phyloP scores from a whole-genome alignment of 2,888 invertebrate species.

The Shargacucullia verbasci region DNA sequence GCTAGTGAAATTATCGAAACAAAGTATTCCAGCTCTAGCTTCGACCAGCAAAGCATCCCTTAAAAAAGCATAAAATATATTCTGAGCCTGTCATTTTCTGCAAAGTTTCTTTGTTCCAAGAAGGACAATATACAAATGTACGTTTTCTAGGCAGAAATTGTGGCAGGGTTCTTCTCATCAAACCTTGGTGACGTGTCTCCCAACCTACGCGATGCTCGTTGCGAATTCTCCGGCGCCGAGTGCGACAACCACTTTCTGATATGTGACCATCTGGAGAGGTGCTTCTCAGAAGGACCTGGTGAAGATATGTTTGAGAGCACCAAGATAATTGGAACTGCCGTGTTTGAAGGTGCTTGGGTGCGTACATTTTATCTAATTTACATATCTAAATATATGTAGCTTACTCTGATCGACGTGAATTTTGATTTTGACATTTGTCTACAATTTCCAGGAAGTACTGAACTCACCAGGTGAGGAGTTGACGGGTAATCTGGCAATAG shows the following conservation, averaged over 20 bases:
- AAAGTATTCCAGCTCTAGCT: too few relatives aligned
- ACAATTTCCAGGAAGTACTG: constrained; percentile 88
- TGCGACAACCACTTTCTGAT: constrained; percentile 92
- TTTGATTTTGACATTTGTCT: too few relatives aligned
- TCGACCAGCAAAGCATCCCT: too few relatives aligned
- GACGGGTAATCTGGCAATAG: constrained; percentile 90
- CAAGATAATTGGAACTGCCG: constrained; percentile 92
- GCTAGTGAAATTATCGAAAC: too few relatives aligned
- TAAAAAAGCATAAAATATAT: too few relatives aligned
- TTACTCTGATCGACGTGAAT: too few relatives aligned
- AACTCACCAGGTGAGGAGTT: constrained; percentile 86
- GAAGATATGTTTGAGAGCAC: constrained; percentile 95
- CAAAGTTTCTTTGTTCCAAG: too few relatives aligned
- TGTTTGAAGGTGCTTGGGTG: constrained; percentile 91
- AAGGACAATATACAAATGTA: too few relatives aligned
- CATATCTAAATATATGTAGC: not conserved
- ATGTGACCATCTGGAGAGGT: constrained; percentile 89
- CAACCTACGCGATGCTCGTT: constrained; percentile 92
- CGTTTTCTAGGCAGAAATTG: constrained; percentile 91
- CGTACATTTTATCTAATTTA: constrained; percentile 38
- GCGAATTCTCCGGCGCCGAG: constrained; percentile 91
- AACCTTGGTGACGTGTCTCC: constrained; percentile 96
- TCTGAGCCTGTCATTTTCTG: too few relatives aligned
- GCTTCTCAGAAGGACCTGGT: constrained; percentile 94
- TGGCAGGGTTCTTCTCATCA: constrained; percentile 94